A percentile compares a stretch with the other conserved stretches of the same genome.
These are phyloP conservation scores for Taurulus bubalis DNA, from an alignment of 2,113 vertebrate species.

Conservation along the genomic window DNA sequence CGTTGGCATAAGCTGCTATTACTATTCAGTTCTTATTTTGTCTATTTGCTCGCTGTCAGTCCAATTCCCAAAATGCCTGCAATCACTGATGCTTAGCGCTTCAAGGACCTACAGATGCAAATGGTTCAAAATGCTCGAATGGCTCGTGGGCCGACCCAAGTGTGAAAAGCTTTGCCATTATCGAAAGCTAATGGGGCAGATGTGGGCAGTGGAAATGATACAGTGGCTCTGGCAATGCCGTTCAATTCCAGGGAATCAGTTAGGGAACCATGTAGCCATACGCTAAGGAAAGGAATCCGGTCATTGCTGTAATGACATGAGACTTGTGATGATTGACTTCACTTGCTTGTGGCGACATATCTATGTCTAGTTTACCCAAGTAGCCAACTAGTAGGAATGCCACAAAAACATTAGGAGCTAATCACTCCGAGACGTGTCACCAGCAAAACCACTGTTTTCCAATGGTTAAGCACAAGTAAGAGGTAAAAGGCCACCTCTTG, in stretches of 20 bases:
- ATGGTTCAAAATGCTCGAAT: conserved; percentile 14
- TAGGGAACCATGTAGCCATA: background rate
- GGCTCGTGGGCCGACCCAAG: conserved; percentile 12
- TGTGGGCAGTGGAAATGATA: conserved; percentile 43
- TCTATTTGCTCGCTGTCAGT: conserved; percentile 28
- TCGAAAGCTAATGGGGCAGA: conserved; percentile 62
- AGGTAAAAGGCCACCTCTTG: no score
- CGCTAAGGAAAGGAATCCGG: conserved; percentile 43
- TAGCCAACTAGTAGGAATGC: background rate
- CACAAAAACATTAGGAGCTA: background rate
- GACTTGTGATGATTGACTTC: conserved; percentile 28
- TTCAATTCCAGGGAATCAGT: conserved; percentile 39
- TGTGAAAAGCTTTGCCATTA: conserved; percentile 55
- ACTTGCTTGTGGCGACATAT: background rate
- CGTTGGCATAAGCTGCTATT: conserved; percentile 23
- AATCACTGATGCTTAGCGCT: conserved; percentile 39
- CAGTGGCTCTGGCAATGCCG: conserved; percentile 18
- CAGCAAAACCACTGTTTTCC: no score
- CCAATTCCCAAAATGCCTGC: conserved; percentile 42
- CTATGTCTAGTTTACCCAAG: background rate
- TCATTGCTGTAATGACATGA: conserved; percentile 1
- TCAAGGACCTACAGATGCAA: conserved; percentile 44
- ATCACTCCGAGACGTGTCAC: no score
- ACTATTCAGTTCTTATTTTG: conserved; percentile 20
- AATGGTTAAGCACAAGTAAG: no score